Percentiles rank a stretch among this genome's conserved stretches.
These are phyloP conservation scores for Hypomecis atomaria DNA, from an alignment of 2,888 invertebrate genomes.

Conservation along the genomic window DNA sequence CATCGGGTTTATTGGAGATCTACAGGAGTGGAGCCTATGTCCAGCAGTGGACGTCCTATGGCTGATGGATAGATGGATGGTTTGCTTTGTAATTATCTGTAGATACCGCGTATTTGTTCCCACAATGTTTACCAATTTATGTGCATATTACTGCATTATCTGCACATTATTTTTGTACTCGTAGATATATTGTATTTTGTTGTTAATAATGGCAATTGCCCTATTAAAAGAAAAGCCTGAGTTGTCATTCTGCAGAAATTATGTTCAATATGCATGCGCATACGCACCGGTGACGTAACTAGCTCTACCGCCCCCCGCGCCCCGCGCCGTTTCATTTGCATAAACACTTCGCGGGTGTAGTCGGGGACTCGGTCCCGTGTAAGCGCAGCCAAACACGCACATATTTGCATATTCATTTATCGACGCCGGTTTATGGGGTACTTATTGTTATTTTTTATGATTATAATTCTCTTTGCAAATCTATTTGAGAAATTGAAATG, in stretches of 20 bases:
- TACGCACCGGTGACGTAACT: slow-evolving; percentile 15
- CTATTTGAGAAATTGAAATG: background rate
- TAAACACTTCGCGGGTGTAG: slow-evolving; percentile 32
- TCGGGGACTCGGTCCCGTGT: slow-evolving; percentile 1
- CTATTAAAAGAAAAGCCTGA: background rate
- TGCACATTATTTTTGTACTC: too few species aligned
- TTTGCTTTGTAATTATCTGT: too few species aligned
- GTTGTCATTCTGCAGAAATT: background rate
- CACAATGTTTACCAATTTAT: too few species aligned
- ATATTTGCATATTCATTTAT: slow-evolving; percentile 18
- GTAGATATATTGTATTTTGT: too few species aligned
- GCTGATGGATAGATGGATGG: too few species aligned
- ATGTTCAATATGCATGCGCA: slow-evolving; percentile 1
- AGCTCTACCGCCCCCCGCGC: slow-evolving; percentile 23
- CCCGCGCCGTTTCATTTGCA: slow-evolving; percentile 36
- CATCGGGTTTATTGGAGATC: too few species aligned
- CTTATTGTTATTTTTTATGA: background rate
- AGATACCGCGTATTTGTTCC: too few species aligned
- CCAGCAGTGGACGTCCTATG: too few species aligned
- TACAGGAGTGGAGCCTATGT: too few species aligned
- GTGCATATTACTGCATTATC: too few species aligned
- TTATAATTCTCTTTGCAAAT: background rate
- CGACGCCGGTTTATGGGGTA: slow-evolving; percentile 7
- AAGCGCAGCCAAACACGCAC: slow-evolving; percentile 17
- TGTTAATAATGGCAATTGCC: background rate